Base-by-base conservation (phyloP, 2,888 invertebrate species). In the Malacosoma neustria region DNA sequence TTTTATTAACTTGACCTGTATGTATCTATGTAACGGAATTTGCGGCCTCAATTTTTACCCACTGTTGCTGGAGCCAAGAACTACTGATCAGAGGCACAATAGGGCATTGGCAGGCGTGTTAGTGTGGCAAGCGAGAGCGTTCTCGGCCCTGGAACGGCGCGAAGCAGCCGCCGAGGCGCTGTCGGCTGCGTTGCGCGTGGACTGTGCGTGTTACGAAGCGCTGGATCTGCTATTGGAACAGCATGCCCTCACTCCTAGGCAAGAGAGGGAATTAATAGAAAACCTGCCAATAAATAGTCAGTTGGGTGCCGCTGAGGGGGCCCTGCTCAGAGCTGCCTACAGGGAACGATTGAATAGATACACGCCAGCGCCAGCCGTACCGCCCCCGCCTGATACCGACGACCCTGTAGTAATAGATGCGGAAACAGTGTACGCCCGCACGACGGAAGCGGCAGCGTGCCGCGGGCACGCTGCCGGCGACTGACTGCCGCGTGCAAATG, bases 191-290 rank as follows among this genome's bases (percentile, higher is more conserved):
- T 81, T 98, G 30, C 89, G 91, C 37, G 91, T 91, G 36, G 97
- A 98, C 68, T 92, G 96, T 15, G 93, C 94, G 60, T 97, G 97
- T 63, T 95, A 92, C 58, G 97, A 98, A 73, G 98, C 98, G 0
- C 91, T 98, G 48, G 94, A 97, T 61, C 88, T 95, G 12, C 81
- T 98, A 30, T 91, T 96, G 4, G 93, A 95, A 50, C 96, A 98
- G 74, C 97, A 98, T 72, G 97, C 98, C 90, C 87, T 98, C 4
- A 93, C 95, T 88, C 95, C 93, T 58, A 60, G 63, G 30, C 80
- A 81, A 51, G 84, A 84, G 66, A 81, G 86, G 39, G 91, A 92
- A 46, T 67, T 94, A 13, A 69, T 95, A 46, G 89, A 91, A 42
- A 90, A 91, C 0, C 72, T 95, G 15, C 91, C 92, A 2, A 87